Evolutionary conservation across 2,888 invertebrate species (phyloP), one percentile per base, ranked within the genome.

Genomic region (Cephus pygmeus): DNA sequence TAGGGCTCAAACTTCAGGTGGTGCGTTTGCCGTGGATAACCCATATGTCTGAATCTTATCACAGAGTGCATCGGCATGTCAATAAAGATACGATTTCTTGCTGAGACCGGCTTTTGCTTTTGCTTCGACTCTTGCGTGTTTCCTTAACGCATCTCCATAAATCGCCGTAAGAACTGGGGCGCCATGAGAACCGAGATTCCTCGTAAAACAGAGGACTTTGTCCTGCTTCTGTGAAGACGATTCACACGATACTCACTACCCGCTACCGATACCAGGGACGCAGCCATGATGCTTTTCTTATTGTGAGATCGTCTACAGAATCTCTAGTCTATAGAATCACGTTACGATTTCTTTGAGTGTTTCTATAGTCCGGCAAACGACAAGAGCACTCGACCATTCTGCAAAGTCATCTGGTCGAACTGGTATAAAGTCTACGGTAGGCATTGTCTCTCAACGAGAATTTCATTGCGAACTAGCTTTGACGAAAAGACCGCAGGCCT

Each of bases 401-500:
- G 23, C 23, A 9, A 56, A 56, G 23, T 56, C 56, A 56, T 56
- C 56, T 9, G 23, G 56, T 23, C 9, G 23, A 56, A 56, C 56
- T 56, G 56, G 23, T 56, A 56, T 56, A 56, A 23, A 56, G 56
- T 56, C 23, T 23, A 56, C 9, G 56, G 23, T 23, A 23, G 56
- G 23, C 23, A 56, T 56, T 56, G 56, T 56, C 2, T 56, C 56
- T 23, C 56, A 56, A 56, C 23, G 56, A 56, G 56, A 56, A 56
- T 23, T 23, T 56, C 56, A 56, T 56, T 56, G 23, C 9, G 56
- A 23, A 56, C 56, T 56, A 56, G 56, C 56, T 56, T 56, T 56
- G 56, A 56, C 56, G 56, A 56, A 9, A 82, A 81, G 80, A 86
- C 85, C 86, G 81, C 84, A 84, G 79, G 77, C 56, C 56, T 56